A percentile compares a stretch with the other conserved stretches of the same genome.
These are phyloP conservation scores for Shargacucullia verbasci DNA, from an alignment of 2,888 invertebrate species.

Conservation along the genomic window DNA sequence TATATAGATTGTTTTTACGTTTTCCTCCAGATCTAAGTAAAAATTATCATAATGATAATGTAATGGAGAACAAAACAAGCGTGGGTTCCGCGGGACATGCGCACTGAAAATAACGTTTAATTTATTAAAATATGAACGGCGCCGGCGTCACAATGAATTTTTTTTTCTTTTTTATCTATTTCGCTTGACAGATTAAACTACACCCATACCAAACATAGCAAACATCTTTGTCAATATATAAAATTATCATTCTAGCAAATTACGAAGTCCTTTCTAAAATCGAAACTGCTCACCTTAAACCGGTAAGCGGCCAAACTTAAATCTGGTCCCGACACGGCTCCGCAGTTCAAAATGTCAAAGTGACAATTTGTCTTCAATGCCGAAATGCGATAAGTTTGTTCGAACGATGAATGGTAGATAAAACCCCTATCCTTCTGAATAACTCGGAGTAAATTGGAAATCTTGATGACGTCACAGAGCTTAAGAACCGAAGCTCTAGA, in stretches of 20 bases:
- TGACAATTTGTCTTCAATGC: constrained; percentile 46
- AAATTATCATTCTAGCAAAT: constrained; percentile 29
- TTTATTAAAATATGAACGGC: too few relatives aligned
- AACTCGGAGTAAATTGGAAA: constrained; percentile 66
- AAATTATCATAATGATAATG: background rate
- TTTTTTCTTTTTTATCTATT: too few relatives aligned
- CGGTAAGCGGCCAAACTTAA: constrained; percentile 32
- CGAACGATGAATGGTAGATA: constrained; percentile 61
- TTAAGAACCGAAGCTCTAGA: constrained; percentile 59
- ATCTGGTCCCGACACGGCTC: constrained; percentile 14
- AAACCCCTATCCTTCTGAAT: constrained; percentile 64
- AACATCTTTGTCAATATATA: constrained; percentile 25
- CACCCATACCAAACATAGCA: too few relatives aligned
- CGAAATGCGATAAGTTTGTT: constrained; percentile 62
- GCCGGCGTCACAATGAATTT: too few relatives aligned
- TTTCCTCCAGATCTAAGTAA: background rate
- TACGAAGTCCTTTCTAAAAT: constrained; percentile 26
- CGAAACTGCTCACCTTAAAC: constrained; percentile 23
- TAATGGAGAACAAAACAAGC: background rate
- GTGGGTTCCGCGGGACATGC: too few relatives aligned
- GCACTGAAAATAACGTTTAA: too few relatives aligned
- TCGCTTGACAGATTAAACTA: too few relatives aligned
- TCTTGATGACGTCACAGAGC: constrained; percentile 65
- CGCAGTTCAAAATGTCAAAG: constrained; percentile 44
- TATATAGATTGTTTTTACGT: background rate